Conservation (phyloP, 2,797 vertebrate genomes). For the Tinamus major region DNA sequence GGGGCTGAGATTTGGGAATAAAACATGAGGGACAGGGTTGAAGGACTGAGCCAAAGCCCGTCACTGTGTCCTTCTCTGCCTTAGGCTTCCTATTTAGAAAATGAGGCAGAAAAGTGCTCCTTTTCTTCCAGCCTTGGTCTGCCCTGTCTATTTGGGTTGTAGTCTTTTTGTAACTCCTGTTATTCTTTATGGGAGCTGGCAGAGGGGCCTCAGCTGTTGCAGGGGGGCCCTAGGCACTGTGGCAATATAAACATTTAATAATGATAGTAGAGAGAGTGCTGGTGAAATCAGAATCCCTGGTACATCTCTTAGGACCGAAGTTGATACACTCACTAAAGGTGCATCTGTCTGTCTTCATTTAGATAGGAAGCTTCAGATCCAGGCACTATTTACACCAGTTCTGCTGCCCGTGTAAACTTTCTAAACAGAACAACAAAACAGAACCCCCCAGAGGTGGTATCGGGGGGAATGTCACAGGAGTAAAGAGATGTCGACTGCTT, state of each 20-base stretch:
- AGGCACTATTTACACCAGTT: neutral
- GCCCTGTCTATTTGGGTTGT: neutral
- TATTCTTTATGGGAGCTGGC: neutral
- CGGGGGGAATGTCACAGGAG: neutral
- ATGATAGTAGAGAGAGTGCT: neutral
- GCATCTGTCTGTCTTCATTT: neutral
- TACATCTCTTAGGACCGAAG: neutral
- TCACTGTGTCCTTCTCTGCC: neutral
- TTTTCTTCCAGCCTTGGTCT: neutral
- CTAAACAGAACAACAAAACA: neutral
- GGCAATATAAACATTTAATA: neutral
- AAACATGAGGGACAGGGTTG: rapidly evolving
- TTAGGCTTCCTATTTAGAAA: neutral
- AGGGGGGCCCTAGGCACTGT: no score
- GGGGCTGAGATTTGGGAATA: neutral
- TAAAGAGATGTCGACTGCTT: neutral
- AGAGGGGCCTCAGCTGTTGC: neutral
- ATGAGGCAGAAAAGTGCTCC: neutral
- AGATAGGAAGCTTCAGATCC: neutral
- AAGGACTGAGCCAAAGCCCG: neutral
- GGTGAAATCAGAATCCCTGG: neutral
- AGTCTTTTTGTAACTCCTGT: neutral
- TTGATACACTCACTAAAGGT: neutral
- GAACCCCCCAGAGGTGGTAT: neutral
- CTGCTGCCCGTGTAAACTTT: neutral